Evolutionary conservation across 2,113 vertebrate species (phyloP), one percentile per base, ranked within the genome.

Genomic region (Sprattus sprattus): DNA sequence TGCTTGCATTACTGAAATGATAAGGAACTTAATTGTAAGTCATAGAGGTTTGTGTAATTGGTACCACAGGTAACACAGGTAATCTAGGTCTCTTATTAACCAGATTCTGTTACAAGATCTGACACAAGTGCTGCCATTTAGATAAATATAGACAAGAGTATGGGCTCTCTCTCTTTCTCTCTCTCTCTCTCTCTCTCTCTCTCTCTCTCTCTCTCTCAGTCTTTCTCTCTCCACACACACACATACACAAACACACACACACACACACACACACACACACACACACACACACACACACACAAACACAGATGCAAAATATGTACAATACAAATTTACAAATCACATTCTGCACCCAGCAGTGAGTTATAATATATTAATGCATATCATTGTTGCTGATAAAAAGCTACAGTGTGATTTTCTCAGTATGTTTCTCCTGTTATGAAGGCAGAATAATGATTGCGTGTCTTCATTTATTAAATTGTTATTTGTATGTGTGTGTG

Each of bases 1-100:
- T 78, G 71, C 71, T 78, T 78, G 71, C 28, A 39, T 78, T 11
- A 32, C 71, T 78, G 71, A 78, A 78, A 78, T 78, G 71, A 78
- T 39, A 32, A 78, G 71, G 71, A 78, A 39, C 25, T 20, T 60
- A 20, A 60, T 22, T 22, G 54, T 22, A 16, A 78, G 64, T 3
- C 4, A 32, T 39, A 78, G 32, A 78, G 71, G 71, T 44, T 16
- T 44, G 9, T 64, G 71, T 39, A 11, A 78, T 3, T 39, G 6
- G 71, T 39, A 39, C 71, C 71, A 39, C 71, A 78, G 71, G 10
- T 18, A 78, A 78, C 71, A 78, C 71, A 78, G 71, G 71, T 15
- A 28, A 15, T 39, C 16, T 78, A 16, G 71, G 71, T 78, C 71
- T 78, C 71, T 32, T 71, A 32, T 71, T 32, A 2, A 3, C n/a